Base-by-base conservation (phyloP, 2,797 vertebrate species). In the Peromyscus nudipes region DNA sequence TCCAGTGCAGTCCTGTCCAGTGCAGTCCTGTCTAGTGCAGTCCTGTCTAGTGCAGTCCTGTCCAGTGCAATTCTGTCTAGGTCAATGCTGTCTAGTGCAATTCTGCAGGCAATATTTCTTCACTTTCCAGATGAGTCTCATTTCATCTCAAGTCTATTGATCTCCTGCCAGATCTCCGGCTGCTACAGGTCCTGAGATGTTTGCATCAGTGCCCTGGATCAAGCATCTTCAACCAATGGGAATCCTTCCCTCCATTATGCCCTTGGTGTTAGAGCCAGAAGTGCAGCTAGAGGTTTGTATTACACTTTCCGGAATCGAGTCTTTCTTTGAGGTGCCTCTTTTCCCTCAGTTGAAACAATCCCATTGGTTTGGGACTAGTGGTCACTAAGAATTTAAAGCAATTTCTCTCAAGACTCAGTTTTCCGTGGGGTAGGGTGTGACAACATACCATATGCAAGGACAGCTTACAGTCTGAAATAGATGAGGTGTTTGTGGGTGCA, bases 21-120 rank as follows among this genome's bases (percentile, higher is more conserved):
- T 49, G 49, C 49, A 52, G 12, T 52, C 10, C 10, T 12, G 49
- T 52, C 49, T 10, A 52, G 49, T 52, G 49, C 49, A 52, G 2
- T 52, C 1, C 49, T 14, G 52, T 52, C 52, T 14, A 52, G 49
- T 52, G 49, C 49, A 52, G 12, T 52, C 1, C 49, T 12, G 46
- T 52, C 49, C 12, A 14, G 52, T 52, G 52, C 52, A 52, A 52
- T 14, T 12, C 52, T 14, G 52, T 52, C 52, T 52, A 95, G 89
- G 79, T 46, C 65, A 91, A 95, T 79, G 73, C 81, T 93, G 73
- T 93, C 96, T 80, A 89, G 91, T 95, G 84, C 80, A 97, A 96
- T 97, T 95, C 96, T 95, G 69, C 46, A 91, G 79, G 62, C 84
- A 96, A 84, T 95, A 96, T 84, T 91, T 97, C 95, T 94, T 93